phyloP scores from a whole-genome alignment of 2,797 vertebrate species.

The Hephaestus fuliginosus region DNA sequence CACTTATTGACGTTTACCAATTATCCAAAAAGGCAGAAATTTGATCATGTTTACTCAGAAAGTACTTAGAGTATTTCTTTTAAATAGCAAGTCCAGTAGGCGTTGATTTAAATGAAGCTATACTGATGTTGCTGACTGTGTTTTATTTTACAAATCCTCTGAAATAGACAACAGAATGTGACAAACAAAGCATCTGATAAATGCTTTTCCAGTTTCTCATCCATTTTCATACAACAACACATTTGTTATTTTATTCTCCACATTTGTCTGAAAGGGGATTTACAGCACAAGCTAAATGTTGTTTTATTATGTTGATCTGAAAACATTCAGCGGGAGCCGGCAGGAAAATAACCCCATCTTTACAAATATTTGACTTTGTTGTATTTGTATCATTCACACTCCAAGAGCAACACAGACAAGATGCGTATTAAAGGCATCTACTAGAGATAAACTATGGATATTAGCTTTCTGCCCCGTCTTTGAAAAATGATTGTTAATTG shows the following conservation, averaged over 20 bases:
- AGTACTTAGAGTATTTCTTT: background rate
- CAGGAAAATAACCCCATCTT: background rate
- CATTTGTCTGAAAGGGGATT: background rate
- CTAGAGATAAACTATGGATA: background rate
- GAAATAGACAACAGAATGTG: background rate
- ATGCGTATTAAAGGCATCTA: background rate
- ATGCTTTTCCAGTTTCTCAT: background rate
- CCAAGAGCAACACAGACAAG: background rate
- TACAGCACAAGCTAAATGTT: background rate
- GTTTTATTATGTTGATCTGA: background rate
- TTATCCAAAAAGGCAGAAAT: no score
- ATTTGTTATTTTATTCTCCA: background rate
- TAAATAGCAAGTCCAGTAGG: background rate
- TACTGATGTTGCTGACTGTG: background rate
- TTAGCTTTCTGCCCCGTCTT: background rate
- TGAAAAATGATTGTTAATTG: slow-evolving; percentile 13
- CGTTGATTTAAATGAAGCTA: background rate
- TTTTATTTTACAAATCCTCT: background rate
- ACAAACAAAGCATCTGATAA: background rate
- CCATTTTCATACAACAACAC: background rate
- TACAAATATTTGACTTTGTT: background rate
- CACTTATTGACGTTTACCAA: no score
- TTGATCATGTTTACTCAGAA: no score
- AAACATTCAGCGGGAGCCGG: background rate
- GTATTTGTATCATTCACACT: background rate